Base-by-base conservation (phyloP, 2,888 invertebrate species). In the Agonopterix arenella region DNA sequence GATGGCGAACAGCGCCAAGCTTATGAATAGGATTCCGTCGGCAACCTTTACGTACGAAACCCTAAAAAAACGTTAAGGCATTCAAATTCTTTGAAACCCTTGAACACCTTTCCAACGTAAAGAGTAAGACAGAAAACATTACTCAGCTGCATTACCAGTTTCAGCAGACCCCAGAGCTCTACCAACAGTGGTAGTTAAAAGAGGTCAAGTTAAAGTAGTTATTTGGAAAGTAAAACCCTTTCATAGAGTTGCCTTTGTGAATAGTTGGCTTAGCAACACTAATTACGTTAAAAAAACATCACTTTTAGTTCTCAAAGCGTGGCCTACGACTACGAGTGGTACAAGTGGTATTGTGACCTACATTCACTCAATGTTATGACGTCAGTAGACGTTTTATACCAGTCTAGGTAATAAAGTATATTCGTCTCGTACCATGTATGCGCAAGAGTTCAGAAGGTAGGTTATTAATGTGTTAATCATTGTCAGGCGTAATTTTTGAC, bases 201-300 rank as follows among this genome's bases (percentile, higher is more conserved):
- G 11, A 36, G 47, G 1, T 37, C 43, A 45, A 18, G 48, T 43
- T 43, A 13, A 8, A 5, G 13, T 48, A 43, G 51, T 45, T 9
- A 8, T 45, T 13, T 28, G 37, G 10, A 28, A 28, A 28, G 28
- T 28, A 28, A 7, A 51, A 49, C 49, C 51, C 49, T 51, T 54
- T 49, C 51, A 51, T 36, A 52, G 11, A n/a, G 40, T 40, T 40
- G 9, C 46, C 49, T 48, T 51, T 52, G 50, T 53, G 49, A 47
- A 48, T 18, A 18, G 18, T 51, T 51, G 54, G 52, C 46, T 48
- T 49, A 44, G 51, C 50, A 52, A 52, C 56, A 52, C 54, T 56
- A 56, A 56, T 56, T 54, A 56, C 49, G 56, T 56, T 54, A 54
- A 54, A 56, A n/a, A 43, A 56, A 52, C 52, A 53, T 51, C 48